Conservation (phyloP, 2,113 vertebrate species). For the Pogonocichla stellata region DNA sequence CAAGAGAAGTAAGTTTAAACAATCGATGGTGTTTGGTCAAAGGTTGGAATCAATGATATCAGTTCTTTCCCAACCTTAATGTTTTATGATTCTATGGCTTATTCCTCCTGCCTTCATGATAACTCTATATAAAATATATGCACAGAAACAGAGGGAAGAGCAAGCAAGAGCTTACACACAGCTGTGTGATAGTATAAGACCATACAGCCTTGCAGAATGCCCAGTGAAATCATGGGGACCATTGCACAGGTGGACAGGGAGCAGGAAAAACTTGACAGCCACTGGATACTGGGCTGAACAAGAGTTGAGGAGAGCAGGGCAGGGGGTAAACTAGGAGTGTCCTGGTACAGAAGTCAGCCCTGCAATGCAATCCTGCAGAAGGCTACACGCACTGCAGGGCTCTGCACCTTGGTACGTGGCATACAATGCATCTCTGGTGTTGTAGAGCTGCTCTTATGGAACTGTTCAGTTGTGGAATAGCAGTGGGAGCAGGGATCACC, state of each 20-base stretch:
- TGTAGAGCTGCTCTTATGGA: neutral
- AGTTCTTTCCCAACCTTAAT: neutral
- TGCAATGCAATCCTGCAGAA: neutral
- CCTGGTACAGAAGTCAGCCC: neutral
- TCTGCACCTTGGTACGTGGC: neutral
- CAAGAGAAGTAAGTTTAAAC: neutral
- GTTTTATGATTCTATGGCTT: neutral
- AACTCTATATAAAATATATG: neutral
- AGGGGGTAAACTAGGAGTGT: neutral
- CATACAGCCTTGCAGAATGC: rapidly evolving
- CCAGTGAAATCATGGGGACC: neutral
- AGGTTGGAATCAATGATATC: neutral
- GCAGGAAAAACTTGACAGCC: neutral
- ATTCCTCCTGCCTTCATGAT: neutral
- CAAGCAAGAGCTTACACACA: neutral
- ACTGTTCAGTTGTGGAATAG: neutral
- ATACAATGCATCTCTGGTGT: rapidly evolving
- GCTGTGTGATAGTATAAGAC: neutral
- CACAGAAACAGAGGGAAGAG: neutral
- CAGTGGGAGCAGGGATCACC: neutral
- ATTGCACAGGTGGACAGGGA: neutral
- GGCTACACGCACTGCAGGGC: neutral
- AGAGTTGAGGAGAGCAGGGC: neutral
- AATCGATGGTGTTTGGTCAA: neutral
- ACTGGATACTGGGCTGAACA: neutral